phyloP scores from a whole-genome alignment of 2,888 invertebrate genomes.

The Oscheius myriophilus region DNA sequence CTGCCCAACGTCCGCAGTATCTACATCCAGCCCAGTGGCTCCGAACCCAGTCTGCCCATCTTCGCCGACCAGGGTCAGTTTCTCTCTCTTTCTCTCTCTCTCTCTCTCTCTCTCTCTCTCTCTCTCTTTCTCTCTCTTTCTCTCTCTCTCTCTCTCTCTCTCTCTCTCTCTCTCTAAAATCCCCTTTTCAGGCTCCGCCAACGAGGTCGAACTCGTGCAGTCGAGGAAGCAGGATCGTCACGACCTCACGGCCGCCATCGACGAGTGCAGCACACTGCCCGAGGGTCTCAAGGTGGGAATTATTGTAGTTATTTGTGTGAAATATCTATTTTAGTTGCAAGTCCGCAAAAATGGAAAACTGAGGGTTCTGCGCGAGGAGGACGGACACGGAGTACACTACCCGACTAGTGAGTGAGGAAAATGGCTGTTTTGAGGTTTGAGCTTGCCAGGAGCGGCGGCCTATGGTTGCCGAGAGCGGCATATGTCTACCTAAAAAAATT shows the following conservation, averaged over 20 bases:
- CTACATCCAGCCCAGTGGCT: slow-evolving; percentile 39
- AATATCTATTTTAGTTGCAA: slow-evolving; percentile 33
- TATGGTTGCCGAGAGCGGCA: too few species aligned
- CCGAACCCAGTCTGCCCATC: slow-evolving; percentile 53
- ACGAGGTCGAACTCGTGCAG: slow-evolving; percentile 36
- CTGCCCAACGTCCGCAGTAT: slow-evolving; percentile 58
- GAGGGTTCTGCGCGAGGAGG: slow-evolving; percentile 48
- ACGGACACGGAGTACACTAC: slow-evolving; percentile 40
- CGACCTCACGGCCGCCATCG: slow-evolving; percentile 37
- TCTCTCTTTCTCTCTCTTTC: background rate
- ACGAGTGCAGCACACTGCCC: slow-evolving; percentile 63
- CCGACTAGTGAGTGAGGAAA: slow-evolving; percentile 41
- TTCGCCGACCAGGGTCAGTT: slow-evolving; percentile 54
- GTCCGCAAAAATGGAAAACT: slow-evolving; percentile 49
- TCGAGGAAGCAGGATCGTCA: slow-evolving; percentile 23
- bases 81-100: background rate
- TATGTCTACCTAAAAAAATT: too few species aligned
- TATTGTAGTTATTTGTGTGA: background rate
- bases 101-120: too few species aligned
- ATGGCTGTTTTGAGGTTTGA: background rate
- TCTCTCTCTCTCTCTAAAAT: too few species aligned
- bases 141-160: background rate
- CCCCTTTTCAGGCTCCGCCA: slow-evolving; percentile 34
- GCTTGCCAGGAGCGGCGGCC: too few species aligned
- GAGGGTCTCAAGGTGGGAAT: slow-evolving; percentile 56